Evolutionary conservation across 2,888 invertebrate species (phyloP), one percentile per base, ranked within the genome.

Genomic region (Nomada hirtipes): DNA sequence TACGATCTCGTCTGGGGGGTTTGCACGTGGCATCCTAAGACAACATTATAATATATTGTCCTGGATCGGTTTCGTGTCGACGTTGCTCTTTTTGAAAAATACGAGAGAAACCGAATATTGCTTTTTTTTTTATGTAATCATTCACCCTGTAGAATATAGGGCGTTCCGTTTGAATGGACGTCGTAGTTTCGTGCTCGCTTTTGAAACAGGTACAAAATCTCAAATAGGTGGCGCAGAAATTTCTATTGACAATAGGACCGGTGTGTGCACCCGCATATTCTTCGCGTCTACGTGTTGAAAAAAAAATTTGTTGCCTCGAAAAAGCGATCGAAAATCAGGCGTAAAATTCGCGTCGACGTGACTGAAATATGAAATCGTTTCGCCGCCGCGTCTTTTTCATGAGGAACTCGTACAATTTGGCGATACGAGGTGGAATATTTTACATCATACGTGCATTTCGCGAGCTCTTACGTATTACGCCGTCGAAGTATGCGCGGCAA

Each of bases 271-370:
- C 13, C 63, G 47, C 47, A 26, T 23, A 29, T 70, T 18, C 13
- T 18, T 53, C 26, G 50, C 2, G 29, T 18, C 2, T 10, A 4
- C 18, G 11, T 13, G 23, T 42, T 11, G 7, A 18, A 64, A 1
- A 26, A 44, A 44, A 23, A 13, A n/a, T 36, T 65, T 60, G 20
- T 50, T 42, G 3, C 15, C 44, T 26, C 29, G 15, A 61, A 64
- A 44, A 61, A 55, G 29, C 52, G 59, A 70, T 78, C n/a, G 50
- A 78, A 78, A 78, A 78, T 78, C 53, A 36, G 23, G 42, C 23
- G 68, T n/a, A 52, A 63, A 78, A 61, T 13, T 9, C 26, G 50
- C 50, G 44, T 47, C 47, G n/a, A 50, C 47, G n/a, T 26, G 65
- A 23, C 50, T 29, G 36, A 57, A 63, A 63, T 59, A 36, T 44